A percentile compares a stretch with the other conserved stretches of the same genome.
These are phyloP conservation scores for Uloborus plumipes DNA, from an alignment of 2,888 invertebrate genomes.

Conservation along the genomic window DNA sequence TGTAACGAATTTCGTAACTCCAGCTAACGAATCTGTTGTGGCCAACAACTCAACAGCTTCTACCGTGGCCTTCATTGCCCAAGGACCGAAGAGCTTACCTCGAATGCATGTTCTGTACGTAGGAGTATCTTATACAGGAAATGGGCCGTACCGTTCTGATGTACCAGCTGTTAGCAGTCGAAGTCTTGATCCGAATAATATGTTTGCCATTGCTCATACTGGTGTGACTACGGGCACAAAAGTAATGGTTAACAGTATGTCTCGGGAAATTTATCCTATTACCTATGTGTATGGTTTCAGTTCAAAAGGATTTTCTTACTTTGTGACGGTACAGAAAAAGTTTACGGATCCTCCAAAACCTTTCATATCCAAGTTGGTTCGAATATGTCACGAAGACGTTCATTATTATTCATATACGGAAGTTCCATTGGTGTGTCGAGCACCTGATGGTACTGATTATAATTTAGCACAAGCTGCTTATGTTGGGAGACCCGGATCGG, in stretches of 20 bases:
- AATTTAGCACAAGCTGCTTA: constrained; percentile 95
- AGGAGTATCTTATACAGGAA: constrained; percentile 92
- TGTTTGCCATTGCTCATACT: constrained; percentile 91
- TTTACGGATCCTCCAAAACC: constrained; percentile 81
- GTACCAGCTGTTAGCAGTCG: constrained; percentile 94
- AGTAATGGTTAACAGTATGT: constrained; percentile 91
- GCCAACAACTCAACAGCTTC: constrained; percentile 97
- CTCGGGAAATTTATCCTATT: constrained; percentile 91
- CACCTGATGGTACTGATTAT: constrained; percentile 80
- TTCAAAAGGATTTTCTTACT: constrained; percentile 95
- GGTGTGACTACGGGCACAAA: constrained; percentile 92
- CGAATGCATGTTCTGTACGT: constrained; percentile 90
- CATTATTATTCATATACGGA: constrained; percentile 98
- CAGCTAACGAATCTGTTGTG: constrained; percentile 86
- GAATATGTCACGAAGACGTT: constrained; percentile 95
- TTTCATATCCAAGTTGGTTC: constrained; percentile 91
- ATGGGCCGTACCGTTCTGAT: constrained; percentile 92
- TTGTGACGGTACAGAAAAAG: constrained; percentile 92
- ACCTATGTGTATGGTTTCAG: constrained; percentile 97
- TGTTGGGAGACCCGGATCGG: constrained; percentile 93
- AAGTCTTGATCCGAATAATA: constrained; percentile 84
- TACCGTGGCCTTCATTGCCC: constrained; percentile 96
- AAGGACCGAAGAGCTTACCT: constrained; percentile 92
- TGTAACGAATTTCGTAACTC: constrained; percentile 84
- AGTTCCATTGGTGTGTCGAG: constrained; percentile 94